Conservation (phyloP, 2,113 vertebrate genomes). For the Sylvietta virens region DNA sequence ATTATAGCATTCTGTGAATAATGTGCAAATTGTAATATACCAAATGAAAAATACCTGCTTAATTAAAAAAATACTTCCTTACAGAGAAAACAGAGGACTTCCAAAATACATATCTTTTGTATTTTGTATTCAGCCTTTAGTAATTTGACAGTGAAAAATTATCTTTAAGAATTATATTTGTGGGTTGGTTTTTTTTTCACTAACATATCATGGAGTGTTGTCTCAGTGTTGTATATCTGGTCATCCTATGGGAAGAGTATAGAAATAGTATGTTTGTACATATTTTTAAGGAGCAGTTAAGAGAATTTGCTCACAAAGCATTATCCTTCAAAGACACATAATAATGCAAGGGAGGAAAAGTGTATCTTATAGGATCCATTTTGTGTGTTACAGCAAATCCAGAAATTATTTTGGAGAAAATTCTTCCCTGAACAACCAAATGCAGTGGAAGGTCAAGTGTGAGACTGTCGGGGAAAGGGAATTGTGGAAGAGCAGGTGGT, state of each 20-base stretch:
- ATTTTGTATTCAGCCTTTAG: background rate
- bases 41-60: background rate
- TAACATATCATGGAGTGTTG: background rate
- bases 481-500: background rate
- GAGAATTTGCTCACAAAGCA: background rate
- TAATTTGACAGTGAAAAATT: background rate
- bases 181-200: background rate
- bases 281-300: background rate
- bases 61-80: background rate
- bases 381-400: background rate
- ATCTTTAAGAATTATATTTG: background rate
- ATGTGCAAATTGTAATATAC: background rate
- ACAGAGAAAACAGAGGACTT: background rate
- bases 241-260: background rate
- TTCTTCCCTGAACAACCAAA: background rate
- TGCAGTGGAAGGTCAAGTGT: fast-evolving
- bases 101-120: background rate
- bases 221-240: background rate
- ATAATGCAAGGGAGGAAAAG: background rate
- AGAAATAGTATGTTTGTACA: background rate
- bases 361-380: background rate
- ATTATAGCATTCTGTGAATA: background rate
- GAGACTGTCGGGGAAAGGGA: background rate
- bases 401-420: background rate
- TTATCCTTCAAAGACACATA: background rate